Conservation (phyloP, 2,888 invertebrate genomes). For the Aromia moschata region DNA sequence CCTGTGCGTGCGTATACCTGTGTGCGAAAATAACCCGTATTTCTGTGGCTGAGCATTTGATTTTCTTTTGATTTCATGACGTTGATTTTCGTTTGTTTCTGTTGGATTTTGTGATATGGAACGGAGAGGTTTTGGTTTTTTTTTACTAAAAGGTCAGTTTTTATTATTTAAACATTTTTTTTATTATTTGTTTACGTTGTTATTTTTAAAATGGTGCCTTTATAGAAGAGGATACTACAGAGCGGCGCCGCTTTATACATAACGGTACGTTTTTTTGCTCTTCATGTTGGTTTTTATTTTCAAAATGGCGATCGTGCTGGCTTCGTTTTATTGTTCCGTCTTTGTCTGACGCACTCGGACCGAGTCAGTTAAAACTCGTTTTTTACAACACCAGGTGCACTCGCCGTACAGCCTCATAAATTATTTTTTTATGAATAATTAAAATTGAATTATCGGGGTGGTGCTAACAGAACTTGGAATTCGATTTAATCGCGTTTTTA, state of each 20-base stretch:
- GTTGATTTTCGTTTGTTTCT: conserved; percentile 68
- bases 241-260: neutral
- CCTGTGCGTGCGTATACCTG: conserved; percentile 4
- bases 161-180: conserved; percentile 61
- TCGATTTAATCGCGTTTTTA: conserved; percentile 5
- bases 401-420: conserved; percentile 20
- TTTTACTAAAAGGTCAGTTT: conserved; percentile 83
- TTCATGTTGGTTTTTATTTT: conserved; percentile 44
- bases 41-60: conserved; percentile 18
- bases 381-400: conserved; percentile 33
- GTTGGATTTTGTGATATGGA: conserved; percentile 76
- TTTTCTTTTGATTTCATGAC: conserved; percentile 50
- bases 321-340: conserved; percentile 38
- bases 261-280: conserved; percentile 35
- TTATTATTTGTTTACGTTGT: conserved; percentile 60
- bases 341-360: conserved; percentile 30
- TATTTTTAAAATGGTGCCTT: conserved; percentile 23
- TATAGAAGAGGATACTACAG: conserved; percentile 14
- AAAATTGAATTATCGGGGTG: conserved; percentile 17
- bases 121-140: conserved; percentile 82
- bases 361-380: conserved; percentile 17
- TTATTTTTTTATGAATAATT: conserved; percentile 26
- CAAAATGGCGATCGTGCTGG: conserved; percentile 42
- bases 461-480: conserved; percentile 8
- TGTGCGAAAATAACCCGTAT: neutral